Base-by-base conservation (phyloP, 2,113 vertebrate species). In the Arvicanthis niloticus region DNA sequence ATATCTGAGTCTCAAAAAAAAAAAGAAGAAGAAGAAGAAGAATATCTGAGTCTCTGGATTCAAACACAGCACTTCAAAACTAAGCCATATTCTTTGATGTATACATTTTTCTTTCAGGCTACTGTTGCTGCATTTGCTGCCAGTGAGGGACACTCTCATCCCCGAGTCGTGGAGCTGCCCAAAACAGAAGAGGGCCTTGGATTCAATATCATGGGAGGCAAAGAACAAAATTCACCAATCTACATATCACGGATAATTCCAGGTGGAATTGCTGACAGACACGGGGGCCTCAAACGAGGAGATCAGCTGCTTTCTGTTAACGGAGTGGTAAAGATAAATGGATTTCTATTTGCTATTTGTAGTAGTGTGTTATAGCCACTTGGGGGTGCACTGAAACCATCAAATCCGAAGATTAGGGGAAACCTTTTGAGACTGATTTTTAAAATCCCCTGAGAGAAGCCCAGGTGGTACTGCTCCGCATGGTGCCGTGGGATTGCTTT, bases 121-220 rank as follows among this genome's bases (percentile, higher is more conserved):
- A 99, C 99, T 0, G 99, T 99, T 76, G 99, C 99, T 97, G 99
- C 99, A 2, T 99, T 99, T 99, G 99, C 99, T 97, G 99, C 99
- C 75, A 99, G 99, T 26, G 99, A 99, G 98, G 99, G 99, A 45
- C 99, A 99, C 98, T 99, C 99, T 3, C 99, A 99, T 97, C 99
- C 99, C 85, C 99, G 99, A 97, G 99, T 99, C 37, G 99, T 99
- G 96, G 99, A 99, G 94, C 98, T 99, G 4, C 99, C 99, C 34
- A 99, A 99, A 99, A 99, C 99, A 0, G 99, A 99, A 97, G 99
- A 99, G 98, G 99, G 99, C 21, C 99, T 99, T 90, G 99, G 99
- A 91, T 99, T 99, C 98, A 99, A 99, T 97, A 99, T 99, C 91
- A 99, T 99, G 99, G 99, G 99, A 85, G 99, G 99, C 96, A 99